A percentile compares a stretch with the other conserved stretches of the same genome.
Conservation (phyloP, 2,888 invertebrate genomes). For the Marasmarcha lunaedactyla region DNA sequence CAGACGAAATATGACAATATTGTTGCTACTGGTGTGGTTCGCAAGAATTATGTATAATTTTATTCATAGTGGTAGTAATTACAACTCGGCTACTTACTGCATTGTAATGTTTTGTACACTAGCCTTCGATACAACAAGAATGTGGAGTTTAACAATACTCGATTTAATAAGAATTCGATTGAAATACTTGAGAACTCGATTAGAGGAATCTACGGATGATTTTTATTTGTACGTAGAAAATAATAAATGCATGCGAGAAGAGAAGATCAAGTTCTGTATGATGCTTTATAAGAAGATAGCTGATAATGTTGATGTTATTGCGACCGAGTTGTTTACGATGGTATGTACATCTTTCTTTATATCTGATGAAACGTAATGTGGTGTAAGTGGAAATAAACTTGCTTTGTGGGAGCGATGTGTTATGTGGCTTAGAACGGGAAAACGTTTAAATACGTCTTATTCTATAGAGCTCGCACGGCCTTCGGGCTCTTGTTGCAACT, state of each 20-base stretch:
- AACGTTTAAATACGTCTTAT: too few species aligned
- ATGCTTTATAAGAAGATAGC: conserved; percentile 38
- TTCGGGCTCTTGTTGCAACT: too few species aligned
- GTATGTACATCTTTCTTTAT: conserved; percentile 23
- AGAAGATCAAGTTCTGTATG: conserved; percentile 37
- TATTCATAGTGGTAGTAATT: conserved; percentile 23
- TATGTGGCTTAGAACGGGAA: too few species aligned
- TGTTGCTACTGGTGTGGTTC: conserved; percentile 31
- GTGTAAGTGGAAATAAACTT: too few species aligned
- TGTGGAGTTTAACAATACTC: conserved; percentile 45
- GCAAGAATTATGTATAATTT: conserved; percentile 32
- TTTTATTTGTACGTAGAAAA: conserved; percentile 41
- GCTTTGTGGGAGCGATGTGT: too few species aligned
- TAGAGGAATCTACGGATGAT: conserved; percentile 36
- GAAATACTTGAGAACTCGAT: conserved; percentile 30
- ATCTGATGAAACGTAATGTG: too few species aligned
- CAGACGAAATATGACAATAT: conserved; percentile 16
- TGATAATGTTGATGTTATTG: conserved; percentile 36
- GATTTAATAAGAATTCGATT: conserved; percentile 40
- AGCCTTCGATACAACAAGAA: conserved; percentile 43
- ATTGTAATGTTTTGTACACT: conserved; percentile 34
- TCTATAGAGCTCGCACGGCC: too few species aligned
- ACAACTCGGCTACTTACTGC: conserved; percentile 21
- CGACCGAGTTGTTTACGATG: conserved; percentile 43
- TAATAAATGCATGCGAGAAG: conserved; percentile 33